Evolutionary conservation across 2,797 vertebrate species (phyloP).

Genomic region (Amblyraja radiata): DNA sequence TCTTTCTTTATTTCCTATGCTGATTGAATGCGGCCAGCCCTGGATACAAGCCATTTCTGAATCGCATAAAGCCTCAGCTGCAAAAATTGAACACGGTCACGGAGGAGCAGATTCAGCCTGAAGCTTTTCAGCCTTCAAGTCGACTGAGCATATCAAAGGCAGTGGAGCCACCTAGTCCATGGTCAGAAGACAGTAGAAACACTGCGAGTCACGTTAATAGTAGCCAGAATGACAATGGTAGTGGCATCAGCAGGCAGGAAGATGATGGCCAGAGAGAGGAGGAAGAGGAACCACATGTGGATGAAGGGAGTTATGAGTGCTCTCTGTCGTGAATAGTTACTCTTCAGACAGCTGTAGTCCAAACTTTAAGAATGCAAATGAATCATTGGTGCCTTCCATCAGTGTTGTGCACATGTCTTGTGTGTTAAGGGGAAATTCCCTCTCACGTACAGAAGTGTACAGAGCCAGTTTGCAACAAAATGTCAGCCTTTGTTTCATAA

Average conservation of each 20-base stretch:
- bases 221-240: slow-evolving; percentile 58
- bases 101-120: slow-evolving; percentile 73
- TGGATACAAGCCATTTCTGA: slow-evolving; percentile 94
- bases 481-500: not conserved
- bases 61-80: slow-evolving; percentile 83
- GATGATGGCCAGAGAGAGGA: slow-evolving; percentile 64
- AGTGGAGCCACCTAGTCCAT: slow-evolving; percentile 55
- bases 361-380: slow-evolving; percentile 14
- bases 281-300: slow-evolving; percentile 65
- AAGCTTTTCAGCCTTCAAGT: slow-evolving; percentile 73
- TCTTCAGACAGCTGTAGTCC: not conserved
- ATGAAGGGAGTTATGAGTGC: slow-evolving; percentile 85
- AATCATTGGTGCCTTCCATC: slow-evolving; percentile 25
- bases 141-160: slow-evolving; percentile 60
- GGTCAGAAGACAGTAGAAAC: slow-evolving; percentile 72
- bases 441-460: not conserved
- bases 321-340: slow-evolving; percentile 58
- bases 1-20: not conserved
- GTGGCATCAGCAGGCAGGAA: slow-evolving; percentile 53
- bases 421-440: not conserved
- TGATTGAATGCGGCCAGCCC: slow-evolving; percentile 57
- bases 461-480: not conserved
- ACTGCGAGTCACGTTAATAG: slow-evolving; percentile 56
- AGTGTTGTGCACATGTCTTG: slow-evolving; percentile 31
- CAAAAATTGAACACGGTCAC: slow-evolving; percentile 75